These are phyloP conservation scores for Drosophila borealis DNA, from an alignment of 2,888 invertebrate species.

Conservation along the genomic window DNA sequence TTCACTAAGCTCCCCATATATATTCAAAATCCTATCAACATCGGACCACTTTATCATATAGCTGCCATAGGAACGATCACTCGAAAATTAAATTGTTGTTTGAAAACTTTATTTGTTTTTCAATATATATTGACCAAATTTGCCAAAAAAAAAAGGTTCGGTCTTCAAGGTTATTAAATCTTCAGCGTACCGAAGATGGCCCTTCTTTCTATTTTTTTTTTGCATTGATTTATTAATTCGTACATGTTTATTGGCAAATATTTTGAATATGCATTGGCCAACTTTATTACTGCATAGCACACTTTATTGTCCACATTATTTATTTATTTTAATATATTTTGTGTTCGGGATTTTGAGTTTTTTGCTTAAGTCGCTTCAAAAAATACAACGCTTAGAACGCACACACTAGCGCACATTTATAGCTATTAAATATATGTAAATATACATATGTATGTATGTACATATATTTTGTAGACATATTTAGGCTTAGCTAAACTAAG, in stretches of 20 bases:
- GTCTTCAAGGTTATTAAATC: too few relatives aligned
- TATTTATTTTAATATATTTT: conserved; percentile 14
- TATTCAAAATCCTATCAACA: too few relatives aligned
- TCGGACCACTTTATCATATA: too few relatives aligned
- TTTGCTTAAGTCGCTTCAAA: conserved; percentile 62
- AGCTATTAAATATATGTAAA: conserved; percentile 26
- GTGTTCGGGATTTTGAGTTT: background rate
- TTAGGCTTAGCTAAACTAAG: conserved; percentile 47
- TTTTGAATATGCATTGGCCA: conserved; percentile 28
- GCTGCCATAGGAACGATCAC: too few relatives aligned
- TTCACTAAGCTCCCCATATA: too few relatives aligned
- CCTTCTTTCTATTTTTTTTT: background rate
- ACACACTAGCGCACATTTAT: conserved; percentile 26
- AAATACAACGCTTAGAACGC: conserved; percentile 64
- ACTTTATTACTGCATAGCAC: conserved; percentile 52
- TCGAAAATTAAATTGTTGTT: too few relatives aligned
- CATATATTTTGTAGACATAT: conserved; percentile 25
- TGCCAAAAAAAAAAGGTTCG: too few relatives aligned
- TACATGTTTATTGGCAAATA: conserved; percentile 18
- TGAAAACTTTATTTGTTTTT: too few relatives aligned
- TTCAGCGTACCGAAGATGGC: too few relatives aligned
- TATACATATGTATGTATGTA: background rate
- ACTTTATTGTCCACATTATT: conserved; percentile 67
- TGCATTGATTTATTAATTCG: conserved; percentile 25
- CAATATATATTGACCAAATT: too few relatives aligned